Evolutionary conservation across 2,888 invertebrate species (phyloP).

Genomic region (Chloromyia formosa): DNA sequence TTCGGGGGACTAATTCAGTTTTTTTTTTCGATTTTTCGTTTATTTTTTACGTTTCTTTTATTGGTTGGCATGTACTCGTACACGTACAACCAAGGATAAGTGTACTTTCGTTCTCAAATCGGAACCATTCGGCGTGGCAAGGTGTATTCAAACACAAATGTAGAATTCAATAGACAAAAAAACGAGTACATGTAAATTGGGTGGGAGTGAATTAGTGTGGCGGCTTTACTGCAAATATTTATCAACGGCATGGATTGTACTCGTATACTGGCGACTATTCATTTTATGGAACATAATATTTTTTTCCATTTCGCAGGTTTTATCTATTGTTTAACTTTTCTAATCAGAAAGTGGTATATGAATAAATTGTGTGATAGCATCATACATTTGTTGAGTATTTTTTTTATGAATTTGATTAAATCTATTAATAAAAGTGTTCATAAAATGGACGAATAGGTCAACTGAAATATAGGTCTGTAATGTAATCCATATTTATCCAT

Average conservation of each 20-base stretch:
- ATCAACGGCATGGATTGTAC: slow-evolving; percentile 13
- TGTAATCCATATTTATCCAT: too few relatives aligned
- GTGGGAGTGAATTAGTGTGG: slow-evolving; percentile 11
- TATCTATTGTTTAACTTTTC: slow-evolving; percentile 13
- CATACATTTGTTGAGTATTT: too few relatives aligned
- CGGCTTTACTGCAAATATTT: slow-evolving; percentile 8
- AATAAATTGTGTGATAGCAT: too few relatives aligned
- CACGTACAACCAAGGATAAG: not conserved
- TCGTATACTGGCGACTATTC: slow-evolving; percentile 1
- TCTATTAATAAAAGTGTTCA: too few relatives aligned
- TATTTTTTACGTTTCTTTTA: not conserved
- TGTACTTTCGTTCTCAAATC: too few relatives aligned
- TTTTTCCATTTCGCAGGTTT: slow-evolving; percentile 1
- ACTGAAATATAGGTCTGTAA: too few relatives aligned
- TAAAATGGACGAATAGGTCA: too few relatives aligned
- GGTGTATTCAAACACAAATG: too few relatives aligned
- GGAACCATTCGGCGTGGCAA: too few relatives aligned
- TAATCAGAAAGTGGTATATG: not conserved
- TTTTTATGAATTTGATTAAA: too few relatives aligned
- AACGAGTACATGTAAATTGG: not conserved
- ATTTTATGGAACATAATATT: slow-evolving; percentile 13
- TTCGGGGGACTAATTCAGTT: slow-evolving; percentile 12
- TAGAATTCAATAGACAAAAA: too few relatives aligned
- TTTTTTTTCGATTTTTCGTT: slow-evolving; percentile 9
- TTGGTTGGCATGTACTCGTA: not conserved